Percentiles rank a stretch among this genome's conserved stretches.
These are phyloP conservation scores for Cataglyphis rosenhaueri DNA, from an alignment of 2,888 invertebrate species.

Conservation along the genomic window DNA sequence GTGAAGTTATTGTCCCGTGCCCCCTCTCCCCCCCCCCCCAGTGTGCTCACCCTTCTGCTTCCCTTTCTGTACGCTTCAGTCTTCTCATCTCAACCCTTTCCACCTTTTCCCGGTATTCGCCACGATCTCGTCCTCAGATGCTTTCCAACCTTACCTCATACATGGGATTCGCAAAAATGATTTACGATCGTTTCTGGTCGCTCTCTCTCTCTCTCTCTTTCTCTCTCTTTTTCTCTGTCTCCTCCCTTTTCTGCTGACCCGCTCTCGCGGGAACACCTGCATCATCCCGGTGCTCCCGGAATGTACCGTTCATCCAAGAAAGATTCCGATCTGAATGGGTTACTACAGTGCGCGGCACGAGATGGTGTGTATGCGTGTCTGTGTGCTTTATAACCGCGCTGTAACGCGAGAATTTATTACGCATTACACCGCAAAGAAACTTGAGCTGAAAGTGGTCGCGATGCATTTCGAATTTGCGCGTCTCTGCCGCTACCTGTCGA, in stretches of 20 bases:
- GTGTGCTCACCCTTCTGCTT: not conserved
- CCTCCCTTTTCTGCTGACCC: not conserved
- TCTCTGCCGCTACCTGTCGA: slow-evolving; percentile 43
- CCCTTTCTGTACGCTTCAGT: not conserved
- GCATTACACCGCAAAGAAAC: slow-evolving; percentile 43
- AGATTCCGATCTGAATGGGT: slow-evolving; percentile 70
- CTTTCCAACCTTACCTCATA: slow-evolving; percentile 51
- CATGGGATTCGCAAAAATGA: slow-evolving; percentile 73
- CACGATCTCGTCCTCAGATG: slow-evolving; percentile 56
- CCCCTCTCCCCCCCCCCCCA: not conserved
- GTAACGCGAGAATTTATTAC: slow-evolving; percentile 66
- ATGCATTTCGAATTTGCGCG: slow-evolving; percentile 50
- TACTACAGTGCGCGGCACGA: slow-evolving; percentile 43
- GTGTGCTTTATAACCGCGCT: slow-evolving; percentile 56
- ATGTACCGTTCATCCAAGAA: slow-evolving; percentile 42
- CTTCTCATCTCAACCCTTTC: slow-evolving; percentile 34
- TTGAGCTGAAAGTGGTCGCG: slow-evolving; percentile 49
- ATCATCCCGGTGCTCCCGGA: slow-evolving; percentile 46
- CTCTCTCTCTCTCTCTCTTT: slow-evolving; percentile 22
- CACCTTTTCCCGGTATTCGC: slow-evolving; percentile 11
- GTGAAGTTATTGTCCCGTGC: slow-evolving; percentile 71
- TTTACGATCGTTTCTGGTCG: slow-evolving; percentile 70
- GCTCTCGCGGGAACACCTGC: slow-evolving; percentile 48
- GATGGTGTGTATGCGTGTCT: not conserved
- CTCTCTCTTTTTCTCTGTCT: not conserved